Conservation (phyloP, 2,888 invertebrate species). For the Napeogenes sylphis region DNA sequence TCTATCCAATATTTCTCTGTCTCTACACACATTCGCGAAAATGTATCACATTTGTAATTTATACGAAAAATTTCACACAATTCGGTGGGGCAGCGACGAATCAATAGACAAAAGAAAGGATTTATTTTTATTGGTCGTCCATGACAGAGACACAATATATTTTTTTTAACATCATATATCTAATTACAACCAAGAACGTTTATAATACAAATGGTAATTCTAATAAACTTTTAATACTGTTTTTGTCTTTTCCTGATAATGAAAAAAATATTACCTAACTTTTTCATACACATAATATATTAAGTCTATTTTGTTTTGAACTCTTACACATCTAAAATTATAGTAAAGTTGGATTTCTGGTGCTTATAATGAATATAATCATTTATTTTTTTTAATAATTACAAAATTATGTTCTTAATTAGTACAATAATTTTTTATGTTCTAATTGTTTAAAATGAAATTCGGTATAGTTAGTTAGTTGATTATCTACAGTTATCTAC, state of each 20-base stretch:
- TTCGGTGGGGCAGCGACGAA: constrained; percentile 72
- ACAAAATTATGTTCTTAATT: too few relatives aligned
- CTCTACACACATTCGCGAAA: constrained; percentile 43
- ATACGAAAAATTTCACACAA: constrained; percentile 54
- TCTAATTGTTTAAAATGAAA: too few relatives aligned
- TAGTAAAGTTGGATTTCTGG: too few relatives aligned
- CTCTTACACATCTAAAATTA: too few relatives aligned
- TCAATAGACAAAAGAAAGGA: constrained; percentile 68
- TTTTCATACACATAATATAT: too few relatives aligned
- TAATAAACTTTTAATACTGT: neutral
- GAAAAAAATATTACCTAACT: too few relatives aligned
- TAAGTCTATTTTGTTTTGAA: too few relatives aligned
- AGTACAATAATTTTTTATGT: too few relatives aligned
- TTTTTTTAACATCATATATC: neutral
- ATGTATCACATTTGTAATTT: constrained; percentile 47
- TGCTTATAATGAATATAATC: too few relatives aligned
- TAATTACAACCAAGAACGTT: neutral
- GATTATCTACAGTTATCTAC: too few relatives aligned
- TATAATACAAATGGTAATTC: neutral
- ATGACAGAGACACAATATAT: constrained; percentile 39
- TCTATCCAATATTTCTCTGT: constrained; percentile 12
- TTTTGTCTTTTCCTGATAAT: neutral
- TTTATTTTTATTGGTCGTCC: constrained; percentile 39
- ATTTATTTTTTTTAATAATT: too few relatives aligned
- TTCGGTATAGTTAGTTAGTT: too few relatives aligned